Evolutionary conservation across 1,140 invertebrate genomes (phyloP).

Genomic region (Bombus waltoni): DNA sequence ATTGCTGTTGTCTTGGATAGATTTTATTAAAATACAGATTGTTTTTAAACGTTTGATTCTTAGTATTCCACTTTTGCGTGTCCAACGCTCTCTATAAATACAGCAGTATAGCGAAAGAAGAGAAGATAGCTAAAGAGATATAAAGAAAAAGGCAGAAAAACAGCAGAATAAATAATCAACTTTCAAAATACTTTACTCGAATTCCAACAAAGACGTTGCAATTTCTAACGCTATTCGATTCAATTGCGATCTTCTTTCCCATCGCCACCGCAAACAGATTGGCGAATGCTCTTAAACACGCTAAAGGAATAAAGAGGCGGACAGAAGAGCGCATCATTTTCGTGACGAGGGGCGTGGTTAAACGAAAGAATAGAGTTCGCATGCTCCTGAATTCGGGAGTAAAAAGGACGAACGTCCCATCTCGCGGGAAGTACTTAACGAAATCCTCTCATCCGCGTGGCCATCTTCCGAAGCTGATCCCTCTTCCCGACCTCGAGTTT

Average conservation of each 20-base stretch:
- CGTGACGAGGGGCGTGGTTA: conserved; percentile 44
- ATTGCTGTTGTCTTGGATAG: no score
- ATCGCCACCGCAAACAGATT: conserved; percentile 61
- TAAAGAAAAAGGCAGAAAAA: no score
- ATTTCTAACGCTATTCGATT: not conserved
- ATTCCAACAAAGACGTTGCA: no score
- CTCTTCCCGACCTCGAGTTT: conserved; percentile 28
- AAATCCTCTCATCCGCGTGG: conserved; percentile 73
- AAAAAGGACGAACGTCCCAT: conserved; percentile 72
- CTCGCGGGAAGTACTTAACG: conserved; percentile 67
- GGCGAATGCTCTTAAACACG: conserved; percentile 20
- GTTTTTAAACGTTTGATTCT: no score
- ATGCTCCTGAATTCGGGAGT: conserved; percentile 39
- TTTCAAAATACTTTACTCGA: no score
- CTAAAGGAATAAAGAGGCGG: conserved; percentile 1
- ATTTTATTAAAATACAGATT: no score
- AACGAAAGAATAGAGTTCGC: conserved; percentile 68
- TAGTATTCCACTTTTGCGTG: no score
- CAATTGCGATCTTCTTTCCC: not conserved
- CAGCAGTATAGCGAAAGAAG: no score
- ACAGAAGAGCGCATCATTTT: conserved; percentile 46
- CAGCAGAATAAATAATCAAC: no score
- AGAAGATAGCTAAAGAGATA: no score
- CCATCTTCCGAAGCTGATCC: conserved; percentile 46
- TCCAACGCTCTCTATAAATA: no score